Percentiles rank a stretch among this genome's conserved stretches.
phyloP scores from a whole-genome alignment of 2,797 vertebrate species.

The Lemur catta region DNA sequence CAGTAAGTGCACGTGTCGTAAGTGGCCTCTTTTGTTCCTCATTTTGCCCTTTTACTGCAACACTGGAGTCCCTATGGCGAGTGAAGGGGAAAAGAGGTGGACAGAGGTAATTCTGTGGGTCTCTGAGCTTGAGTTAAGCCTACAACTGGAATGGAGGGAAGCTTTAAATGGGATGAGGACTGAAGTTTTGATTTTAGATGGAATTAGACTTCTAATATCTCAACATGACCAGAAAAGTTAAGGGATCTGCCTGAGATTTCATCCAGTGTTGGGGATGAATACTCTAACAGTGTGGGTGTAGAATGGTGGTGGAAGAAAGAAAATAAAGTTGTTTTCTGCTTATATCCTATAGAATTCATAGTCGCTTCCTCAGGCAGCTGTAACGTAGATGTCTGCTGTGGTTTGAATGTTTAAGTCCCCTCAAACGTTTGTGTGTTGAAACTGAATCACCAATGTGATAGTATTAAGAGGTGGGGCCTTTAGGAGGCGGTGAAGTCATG shows the following conservation, averaged over 20 bases:
- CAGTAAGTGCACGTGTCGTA: not conserved
- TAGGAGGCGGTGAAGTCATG: not conserved
- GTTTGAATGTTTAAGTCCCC: no score
- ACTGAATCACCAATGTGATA: not conserved
- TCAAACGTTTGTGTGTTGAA: not conserved
- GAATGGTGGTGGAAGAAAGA: not conserved
- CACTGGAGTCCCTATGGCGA: not conserved
- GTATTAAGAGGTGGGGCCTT: not conserved
- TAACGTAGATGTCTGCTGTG: not conserved
- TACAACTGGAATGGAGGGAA: not conserved
- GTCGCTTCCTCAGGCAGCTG: not conserved
- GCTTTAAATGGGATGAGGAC: not conserved
- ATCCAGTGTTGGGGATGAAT: not conserved
- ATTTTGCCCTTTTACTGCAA: not conserved
- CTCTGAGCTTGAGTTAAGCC: not conserved
- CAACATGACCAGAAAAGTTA: not conserved
- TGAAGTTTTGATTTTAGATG: not conserved
- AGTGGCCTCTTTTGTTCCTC: not conserved
- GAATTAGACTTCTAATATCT: not conserved
- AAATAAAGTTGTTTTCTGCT: not conserved
- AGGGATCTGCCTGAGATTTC: not conserved
- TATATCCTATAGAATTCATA: not conserved
- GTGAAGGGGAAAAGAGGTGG: no score
- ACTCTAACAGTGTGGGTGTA: not conserved
- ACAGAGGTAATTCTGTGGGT: not conserved